Conservation (phyloP, 2,797 vertebrate species). For the Gambelia wislizenii region DNA sequence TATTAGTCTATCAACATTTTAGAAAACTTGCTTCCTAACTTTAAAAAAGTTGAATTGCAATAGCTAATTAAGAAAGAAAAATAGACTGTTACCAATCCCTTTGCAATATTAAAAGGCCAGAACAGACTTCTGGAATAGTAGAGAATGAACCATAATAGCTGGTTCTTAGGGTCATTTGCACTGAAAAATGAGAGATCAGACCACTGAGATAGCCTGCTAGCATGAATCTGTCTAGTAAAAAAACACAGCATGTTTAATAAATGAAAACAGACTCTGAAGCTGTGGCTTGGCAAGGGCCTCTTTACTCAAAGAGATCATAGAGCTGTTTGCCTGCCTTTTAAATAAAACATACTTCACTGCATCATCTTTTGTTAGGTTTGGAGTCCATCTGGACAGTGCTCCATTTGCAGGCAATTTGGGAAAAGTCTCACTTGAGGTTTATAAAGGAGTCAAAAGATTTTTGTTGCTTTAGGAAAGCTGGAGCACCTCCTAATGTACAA, state of each 20-base stretch:
- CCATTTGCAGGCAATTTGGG: conserved; percentile 27
- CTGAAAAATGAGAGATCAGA: conserved; percentile 11
- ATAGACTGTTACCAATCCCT: neutral
- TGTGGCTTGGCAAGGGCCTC: neutral
- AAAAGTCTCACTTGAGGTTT: neutral
- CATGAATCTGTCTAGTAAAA: conserved; percentile 35
- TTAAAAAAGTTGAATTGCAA: neutral
- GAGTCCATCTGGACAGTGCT: neutral
- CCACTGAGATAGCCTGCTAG: conserved; percentile 7
- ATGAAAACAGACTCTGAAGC: neutral
- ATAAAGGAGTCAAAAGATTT: neutral
- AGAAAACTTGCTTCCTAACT: conserved; percentile 10
- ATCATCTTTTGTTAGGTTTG: conserved; percentile 12
- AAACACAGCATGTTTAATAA: neutral
- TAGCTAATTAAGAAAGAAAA: neutral
- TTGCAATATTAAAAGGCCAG: neutral
- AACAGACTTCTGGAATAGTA: conserved; percentile 25
- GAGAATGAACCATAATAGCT: neutral
- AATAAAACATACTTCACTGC: neutral
- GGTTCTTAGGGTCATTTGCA: conserved; percentile 14
- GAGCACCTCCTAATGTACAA: neutral
- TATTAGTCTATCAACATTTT: rapidly evolving
- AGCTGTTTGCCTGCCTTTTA: neutral
- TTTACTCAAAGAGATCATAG: conserved; percentile 12
- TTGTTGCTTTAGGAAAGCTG: neutral